A percentile compares a stretch with the other conserved stretches of the same genome.
phyloP scores from a whole-genome alignment of 2,113 vertebrate genomes.

The Lepus timidus region DNA sequence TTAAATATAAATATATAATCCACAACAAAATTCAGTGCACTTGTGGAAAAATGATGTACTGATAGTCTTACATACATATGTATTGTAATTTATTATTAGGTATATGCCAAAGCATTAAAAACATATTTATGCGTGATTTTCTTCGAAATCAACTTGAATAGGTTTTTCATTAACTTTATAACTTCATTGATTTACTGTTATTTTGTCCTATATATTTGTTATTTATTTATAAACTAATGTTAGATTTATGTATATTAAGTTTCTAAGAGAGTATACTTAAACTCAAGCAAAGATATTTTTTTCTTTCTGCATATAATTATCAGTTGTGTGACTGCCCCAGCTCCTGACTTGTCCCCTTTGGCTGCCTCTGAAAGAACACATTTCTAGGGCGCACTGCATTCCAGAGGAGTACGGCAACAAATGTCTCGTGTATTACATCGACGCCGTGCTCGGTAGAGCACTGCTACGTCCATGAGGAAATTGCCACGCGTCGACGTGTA shows the following conservation, averaged over 20 bases:
- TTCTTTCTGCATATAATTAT: not conserved
- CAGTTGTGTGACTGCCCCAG: not conserved
- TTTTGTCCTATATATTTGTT: not conserved
- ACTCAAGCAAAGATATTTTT: not conserved
- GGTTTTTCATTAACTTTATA: not conserved
- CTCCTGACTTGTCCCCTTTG: slow-evolving; percentile 16
- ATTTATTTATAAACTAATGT: not conserved
- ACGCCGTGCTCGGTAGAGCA: not conserved
- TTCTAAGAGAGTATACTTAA: not conserved
- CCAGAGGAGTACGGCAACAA: not conserved
- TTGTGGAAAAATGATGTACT: not conserved
- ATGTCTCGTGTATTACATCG: not conserved
- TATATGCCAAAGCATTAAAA: not conserved
- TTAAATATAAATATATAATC: not conserved
- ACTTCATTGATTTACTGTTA: not conserved
- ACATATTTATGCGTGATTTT: not conserved
- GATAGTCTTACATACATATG: not conserved
- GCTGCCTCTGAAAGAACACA: not conserved
- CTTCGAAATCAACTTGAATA: not conserved
- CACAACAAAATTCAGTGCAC: not conserved
- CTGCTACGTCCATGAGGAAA: not conserved
- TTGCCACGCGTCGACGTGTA: not conserved
- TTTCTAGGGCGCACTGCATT: not conserved
- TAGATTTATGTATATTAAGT: not conserved
- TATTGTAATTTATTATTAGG: not conserved